These are phyloP conservation scores for Erpornis zantholeuca DNA, from an alignment of 2,113 vertebrate species.

Conservation along the genomic window DNA sequence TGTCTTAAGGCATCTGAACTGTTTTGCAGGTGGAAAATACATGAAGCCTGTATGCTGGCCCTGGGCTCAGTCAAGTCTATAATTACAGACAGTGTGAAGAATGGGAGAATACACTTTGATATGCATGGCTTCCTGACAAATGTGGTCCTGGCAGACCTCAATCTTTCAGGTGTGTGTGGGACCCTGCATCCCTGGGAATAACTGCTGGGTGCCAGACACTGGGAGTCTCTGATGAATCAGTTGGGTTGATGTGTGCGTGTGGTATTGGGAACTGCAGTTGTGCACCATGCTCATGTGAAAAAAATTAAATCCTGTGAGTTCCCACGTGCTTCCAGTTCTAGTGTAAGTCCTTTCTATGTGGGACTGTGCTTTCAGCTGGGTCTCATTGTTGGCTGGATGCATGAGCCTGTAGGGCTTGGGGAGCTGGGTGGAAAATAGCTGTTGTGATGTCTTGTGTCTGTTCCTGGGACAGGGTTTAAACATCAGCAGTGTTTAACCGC, in stretches of 20 bases:
- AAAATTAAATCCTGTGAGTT: not conserved
- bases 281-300: not conserved
- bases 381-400: not conserved
- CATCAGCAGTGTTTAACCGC: not conserved
- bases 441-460: not conserved
- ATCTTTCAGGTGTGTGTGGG: slow-evolving; percentile 83
- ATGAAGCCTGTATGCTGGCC: slow-evolving; percentile 96
- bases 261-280: not conserved
- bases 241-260: not conserved
- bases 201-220: not conserved
- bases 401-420: not conserved
- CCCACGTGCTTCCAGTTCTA: not conserved
- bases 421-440: not conserved
- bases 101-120: slow-evolving; percentile 91
- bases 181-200: not conserved
- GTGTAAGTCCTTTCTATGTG: not conserved
- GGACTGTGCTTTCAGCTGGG: not conserved
- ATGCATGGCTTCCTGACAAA: slow-evolving; percentile 95
- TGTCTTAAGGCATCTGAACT: not conserved
- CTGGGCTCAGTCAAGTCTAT: slow-evolving; percentile 94
- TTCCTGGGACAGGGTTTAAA: not conserved
- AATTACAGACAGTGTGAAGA: slow-evolving; percentile 94
- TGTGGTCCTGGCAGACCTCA: slow-evolving; percentile 94
- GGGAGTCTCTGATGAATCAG: not conserved
- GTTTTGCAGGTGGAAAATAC: slow-evolving; percentile 92